Conservation (phyloP, 2,888 invertebrate genomes). For the Abscondita cerata region DNA sequence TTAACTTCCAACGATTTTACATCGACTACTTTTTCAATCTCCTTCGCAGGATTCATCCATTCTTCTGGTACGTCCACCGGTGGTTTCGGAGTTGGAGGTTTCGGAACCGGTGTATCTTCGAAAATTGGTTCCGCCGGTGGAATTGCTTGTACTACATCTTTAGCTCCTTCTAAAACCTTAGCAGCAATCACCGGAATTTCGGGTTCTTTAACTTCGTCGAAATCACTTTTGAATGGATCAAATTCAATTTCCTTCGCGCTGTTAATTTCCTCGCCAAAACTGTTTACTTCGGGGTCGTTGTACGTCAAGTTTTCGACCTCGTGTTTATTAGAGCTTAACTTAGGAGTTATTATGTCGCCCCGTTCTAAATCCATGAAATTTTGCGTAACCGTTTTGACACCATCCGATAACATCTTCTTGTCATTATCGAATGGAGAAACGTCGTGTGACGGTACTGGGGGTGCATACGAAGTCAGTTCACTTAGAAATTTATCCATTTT, state of each 20-base stretch:
- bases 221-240: conserved; percentile 3
- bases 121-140: not conserved
- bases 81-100: not conserved
- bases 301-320: conserved; percentile 65
- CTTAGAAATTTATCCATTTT: conserved; percentile 53
- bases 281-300: conserved; percentile 62
- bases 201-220: conserved; percentile 9
- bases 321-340: conserved; percentile 36
- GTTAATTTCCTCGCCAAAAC: conserved; percentile 45
- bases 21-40: conserved; percentile 52
- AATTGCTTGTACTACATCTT: conserved; percentile 22
- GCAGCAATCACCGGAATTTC: conserved; percentile 7
- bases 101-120: not conserved
- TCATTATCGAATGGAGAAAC: conserved; percentile 29
- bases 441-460: conserved; percentile 38
- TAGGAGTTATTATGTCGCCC: conserved; percentile 31
- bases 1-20: not conserved
- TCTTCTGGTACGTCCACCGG: conserved; percentile 10
- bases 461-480: conserved; percentile 41
- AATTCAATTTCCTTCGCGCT: conserved; percentile 46
- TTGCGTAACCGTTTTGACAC: conserved; percentile 45
- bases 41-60: conserved; percentile 34
- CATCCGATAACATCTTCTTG: conserved; percentile 38
- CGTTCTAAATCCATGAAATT: conserved; percentile 54
- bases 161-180: conserved; percentile 10